Percentiles rank a stretch among this genome's conserved stretches.
phyloP scores from a whole-genome alignment of 1,140 invertebrate species.

The Delia radicum region DNA sequence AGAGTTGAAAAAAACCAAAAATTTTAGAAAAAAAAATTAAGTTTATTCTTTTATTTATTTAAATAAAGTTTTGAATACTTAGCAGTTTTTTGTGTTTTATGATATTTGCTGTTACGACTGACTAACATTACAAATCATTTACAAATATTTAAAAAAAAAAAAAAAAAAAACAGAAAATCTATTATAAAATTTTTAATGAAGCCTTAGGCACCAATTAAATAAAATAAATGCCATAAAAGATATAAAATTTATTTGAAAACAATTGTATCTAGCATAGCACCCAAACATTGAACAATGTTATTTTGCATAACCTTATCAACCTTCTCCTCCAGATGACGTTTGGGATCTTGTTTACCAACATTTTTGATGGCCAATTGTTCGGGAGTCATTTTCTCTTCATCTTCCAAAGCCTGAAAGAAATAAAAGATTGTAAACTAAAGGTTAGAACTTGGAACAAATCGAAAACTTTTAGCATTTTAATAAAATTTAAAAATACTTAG shows the following conservation, averaged over 20 bases:
- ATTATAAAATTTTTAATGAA: not conserved
- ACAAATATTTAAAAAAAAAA: not conserved
- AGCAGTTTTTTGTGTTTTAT: not conserved
- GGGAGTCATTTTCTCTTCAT: constrained; percentile 99
- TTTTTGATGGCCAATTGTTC: constrained; percentile 99
- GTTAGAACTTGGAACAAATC: too few relatives aligned
- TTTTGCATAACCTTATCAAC: constrained; percentile 96
- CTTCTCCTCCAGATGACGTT: constrained; percentile 98
- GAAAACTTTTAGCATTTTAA: too few relatives aligned
- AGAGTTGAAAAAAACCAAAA: not conserved
- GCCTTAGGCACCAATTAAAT: not conserved
- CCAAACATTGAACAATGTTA: constrained; percentile 98
- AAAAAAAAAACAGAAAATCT: not conserved
- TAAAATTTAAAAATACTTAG: too few relatives aligned
- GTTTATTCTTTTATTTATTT: not conserved
- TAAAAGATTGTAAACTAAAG: too few relatives aligned
- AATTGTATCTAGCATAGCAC: constrained; percentile 97
- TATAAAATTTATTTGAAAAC: constrained; percentile 74
- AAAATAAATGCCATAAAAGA: constrained; percentile 10
- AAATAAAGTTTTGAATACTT: not conserved
- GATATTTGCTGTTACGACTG: not conserved
- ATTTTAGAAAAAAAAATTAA: too few relatives aligned
- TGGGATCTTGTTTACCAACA: constrained; percentile 99
- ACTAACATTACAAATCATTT: not conserved
- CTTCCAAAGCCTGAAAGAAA: constrained; percentile 80